Evolutionary conservation across 2,888 invertebrate genomes (phyloP), one percentile per base, ranked within the genome.

Genomic region (Leptinotarsa peninsularis): DNA sequence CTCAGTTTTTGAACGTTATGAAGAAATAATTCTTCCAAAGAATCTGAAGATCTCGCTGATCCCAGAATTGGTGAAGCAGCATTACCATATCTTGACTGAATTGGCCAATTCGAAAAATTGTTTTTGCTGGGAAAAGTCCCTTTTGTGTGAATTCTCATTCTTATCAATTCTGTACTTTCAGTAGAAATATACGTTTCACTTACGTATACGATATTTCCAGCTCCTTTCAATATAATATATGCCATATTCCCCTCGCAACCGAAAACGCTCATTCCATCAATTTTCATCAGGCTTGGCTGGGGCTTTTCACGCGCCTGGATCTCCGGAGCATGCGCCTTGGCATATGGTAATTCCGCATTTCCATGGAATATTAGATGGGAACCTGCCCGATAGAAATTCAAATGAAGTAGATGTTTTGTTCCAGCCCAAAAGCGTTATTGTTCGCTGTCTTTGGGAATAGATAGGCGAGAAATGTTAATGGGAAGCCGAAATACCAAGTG

Each of bases 351-450:
- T 68, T 52, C 18, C 21, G 68, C 68, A 54, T 68, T 68, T 68
- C 68, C 68, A 68, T 54, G 68, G 68, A 68, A 68, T 68, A 68
- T 68, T 68, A 43, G 68, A 68, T 68, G 68, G 52, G 52, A 68
- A 33, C 68, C 52, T 52, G 68, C 68, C 27, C 50, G 56, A 68
- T 68, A 56, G 68, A 68, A 68, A 68, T 68, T 68, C 56, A 68
- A 68, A 68, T 68, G 52, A 68, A 56, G 68, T 33, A 56, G 56
- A 33, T 68, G 52, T 56, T 56, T 54, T 18, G 52, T 68, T 23
- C 71, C 49, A 63, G 63, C 58, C 49, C 63, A 17, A 23, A 71
- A 49, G 56, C 56, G n/a, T 23, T 49, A 71, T 66, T 71, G n/a
- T 49, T 49, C n/a, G 21, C 33, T 49, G 43, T 49, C 43, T 58